Evolutionary conservation across 2,113 vertebrate species (phyloP).

Genomic region (Anarhynchus alexandrinus): DNA sequence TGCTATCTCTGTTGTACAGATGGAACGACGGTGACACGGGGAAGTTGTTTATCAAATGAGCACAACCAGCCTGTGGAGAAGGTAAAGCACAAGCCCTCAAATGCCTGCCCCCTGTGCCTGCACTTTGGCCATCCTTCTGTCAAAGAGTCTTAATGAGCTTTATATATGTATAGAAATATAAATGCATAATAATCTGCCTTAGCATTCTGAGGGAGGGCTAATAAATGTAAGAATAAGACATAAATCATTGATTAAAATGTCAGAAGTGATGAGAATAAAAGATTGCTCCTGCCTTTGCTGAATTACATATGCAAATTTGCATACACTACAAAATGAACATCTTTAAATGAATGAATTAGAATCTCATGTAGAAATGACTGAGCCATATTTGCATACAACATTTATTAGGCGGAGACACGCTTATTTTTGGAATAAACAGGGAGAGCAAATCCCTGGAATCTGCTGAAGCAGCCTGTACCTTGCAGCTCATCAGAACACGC

Average conservation of each 20-base stretch:
- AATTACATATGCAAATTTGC: slow-evolving; percentile 61
- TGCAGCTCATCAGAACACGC: background rate
- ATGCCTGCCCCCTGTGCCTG: background rate
- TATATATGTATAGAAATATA: slow-evolving; percentile 47
- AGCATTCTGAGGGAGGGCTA: slow-evolving; percentile 18
- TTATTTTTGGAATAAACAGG: slow-evolving; percentile 54
- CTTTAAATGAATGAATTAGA: slow-evolving; percentile 61
- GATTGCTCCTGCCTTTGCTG: slow-evolving; percentile 54
- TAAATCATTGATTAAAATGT: slow-evolving; percentile 68
- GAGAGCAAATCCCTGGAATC: slow-evolving; percentile 29
- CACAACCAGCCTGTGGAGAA: background rate
- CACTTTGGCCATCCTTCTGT: background rate
- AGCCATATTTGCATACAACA: slow-evolving; percentile 57
- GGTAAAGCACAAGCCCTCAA: background rate
- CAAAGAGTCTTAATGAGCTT: slow-evolving; percentile 48
- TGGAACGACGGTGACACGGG: background rate
- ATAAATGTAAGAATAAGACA: slow-evolving; percentile 53
- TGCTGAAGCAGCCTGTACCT: slow-evolving; percentile 22
- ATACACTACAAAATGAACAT: slow-evolving; percentile 41
- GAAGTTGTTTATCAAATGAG: slow-evolving; percentile 42
- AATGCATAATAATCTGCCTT: slow-evolving; percentile 48
- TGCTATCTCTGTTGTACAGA: slow-evolving; percentile 36
- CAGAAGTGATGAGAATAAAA: slow-evolving; percentile 65
- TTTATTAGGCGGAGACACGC: slow-evolving; percentile 29
- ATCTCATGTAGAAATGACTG: slow-evolving; percentile 32